Evolutionary conservation across 2,797 vertebrate species (phyloP).

Genomic region (Enteromius paludinosus): DNA sequence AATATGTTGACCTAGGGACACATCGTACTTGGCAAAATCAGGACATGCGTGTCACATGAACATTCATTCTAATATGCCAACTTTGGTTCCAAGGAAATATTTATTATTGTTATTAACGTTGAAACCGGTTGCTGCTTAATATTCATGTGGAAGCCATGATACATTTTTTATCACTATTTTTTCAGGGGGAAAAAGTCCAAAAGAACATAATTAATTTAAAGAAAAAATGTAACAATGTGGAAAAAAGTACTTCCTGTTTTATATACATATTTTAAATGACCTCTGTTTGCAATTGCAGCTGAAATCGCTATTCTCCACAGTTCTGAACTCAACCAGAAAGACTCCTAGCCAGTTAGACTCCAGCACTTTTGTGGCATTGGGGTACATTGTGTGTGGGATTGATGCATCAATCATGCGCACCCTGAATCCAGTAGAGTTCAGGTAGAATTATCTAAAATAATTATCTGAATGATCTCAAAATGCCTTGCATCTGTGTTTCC

Average conservation of each 20-base stretch:
- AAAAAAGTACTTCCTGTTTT: not conserved
- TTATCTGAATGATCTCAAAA: slow-evolving; percentile 36
- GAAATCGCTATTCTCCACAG: slow-evolving; percentile 67
- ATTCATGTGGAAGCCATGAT: not conserved
- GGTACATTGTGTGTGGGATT: slow-evolving; percentile 80
- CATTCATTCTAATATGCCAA: not conserved
- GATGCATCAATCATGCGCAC: slow-evolving; percentile 67
- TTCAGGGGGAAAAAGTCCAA: not conserved
- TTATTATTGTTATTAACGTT: not conserved
- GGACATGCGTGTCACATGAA: not conserved
- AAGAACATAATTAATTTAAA: not conserved
- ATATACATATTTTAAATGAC: not conserved
- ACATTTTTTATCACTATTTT: not conserved
- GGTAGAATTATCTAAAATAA: slow-evolving; percentile 66
- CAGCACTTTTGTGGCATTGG: slow-evolving; percentile 78
- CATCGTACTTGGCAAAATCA: too few species aligned
- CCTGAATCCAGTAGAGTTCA: slow-evolving; percentile 80
- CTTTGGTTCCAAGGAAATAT: not conserved
- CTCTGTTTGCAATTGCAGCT: slow-evolving; percentile 66
- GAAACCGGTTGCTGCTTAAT: not conserved
- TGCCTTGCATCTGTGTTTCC: not conserved
- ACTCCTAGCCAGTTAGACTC: slow-evolving; percentile 75
- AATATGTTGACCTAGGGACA: too few species aligned
- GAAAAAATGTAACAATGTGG: not conserved
- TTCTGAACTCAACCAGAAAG: slow-evolving; percentile 72